Conservation (phyloP, 2,113 vertebrate species). For the Ictidomys tridecemlineatus region DNA sequence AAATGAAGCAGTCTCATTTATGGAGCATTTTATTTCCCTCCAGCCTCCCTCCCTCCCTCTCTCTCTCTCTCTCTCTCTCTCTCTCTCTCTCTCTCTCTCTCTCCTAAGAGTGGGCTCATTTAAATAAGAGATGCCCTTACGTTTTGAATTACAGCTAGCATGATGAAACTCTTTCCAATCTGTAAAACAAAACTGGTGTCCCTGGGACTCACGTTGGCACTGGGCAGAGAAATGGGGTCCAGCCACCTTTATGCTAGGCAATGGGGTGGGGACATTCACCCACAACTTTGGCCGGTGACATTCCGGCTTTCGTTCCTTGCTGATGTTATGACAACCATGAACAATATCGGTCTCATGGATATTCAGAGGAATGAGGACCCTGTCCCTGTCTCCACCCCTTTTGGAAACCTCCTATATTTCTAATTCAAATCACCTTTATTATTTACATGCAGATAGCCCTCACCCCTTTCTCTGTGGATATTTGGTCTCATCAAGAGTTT, state of each 20-base stretch:
- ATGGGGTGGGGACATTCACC: neutral
- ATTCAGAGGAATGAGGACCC: neutral
- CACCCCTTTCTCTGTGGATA: neutral
- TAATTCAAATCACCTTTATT: neutral
- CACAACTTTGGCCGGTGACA: fast-evolving
- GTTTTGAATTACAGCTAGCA: conserved; percentile 8
- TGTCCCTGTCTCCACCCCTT: neutral
- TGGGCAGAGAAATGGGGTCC: fast-evolving
- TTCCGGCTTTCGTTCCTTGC: neutral
- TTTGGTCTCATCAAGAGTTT: neutral
- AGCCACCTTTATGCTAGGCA: neutral
- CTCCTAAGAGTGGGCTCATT: conserved; percentile 70
- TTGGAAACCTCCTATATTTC: neutral
- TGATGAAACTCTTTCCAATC: neutral
- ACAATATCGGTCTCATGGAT: neutral
- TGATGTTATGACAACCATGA: conserved; percentile 38
- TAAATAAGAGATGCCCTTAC: conserved; percentile 27
- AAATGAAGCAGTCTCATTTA: neutral
- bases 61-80: neutral
- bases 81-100: neutral
- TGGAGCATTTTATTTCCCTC: conserved; percentile 75
- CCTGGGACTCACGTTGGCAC: neutral
- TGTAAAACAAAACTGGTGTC: neutral
- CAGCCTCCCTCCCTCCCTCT: neutral
- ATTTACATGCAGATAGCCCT: no score